phyloP scores from a whole-genome alignment of 1,140 invertebrate genomes.

The Diprion similis region DNA sequence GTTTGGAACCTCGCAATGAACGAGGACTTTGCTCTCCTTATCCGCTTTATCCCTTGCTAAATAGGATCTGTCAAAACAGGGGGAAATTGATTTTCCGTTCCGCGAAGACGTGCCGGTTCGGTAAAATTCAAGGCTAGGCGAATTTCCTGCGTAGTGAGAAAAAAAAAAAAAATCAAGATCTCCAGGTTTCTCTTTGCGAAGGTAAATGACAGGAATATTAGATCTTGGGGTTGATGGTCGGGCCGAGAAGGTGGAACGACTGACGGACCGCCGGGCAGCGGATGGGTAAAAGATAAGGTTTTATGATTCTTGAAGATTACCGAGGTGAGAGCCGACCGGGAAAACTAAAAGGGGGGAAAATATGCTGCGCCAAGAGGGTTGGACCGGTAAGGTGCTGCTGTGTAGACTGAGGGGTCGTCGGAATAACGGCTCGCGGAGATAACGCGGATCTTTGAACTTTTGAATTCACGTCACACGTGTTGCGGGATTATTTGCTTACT shows the following conservation, averaged over 20 bases:
- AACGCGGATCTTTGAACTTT: background rate
- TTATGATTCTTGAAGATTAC: background rate
- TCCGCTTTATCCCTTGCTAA: too few relatives aligned
- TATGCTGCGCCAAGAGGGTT: conserved; percentile 1
- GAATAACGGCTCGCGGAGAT: background rate
- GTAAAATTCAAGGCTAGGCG: background rate
- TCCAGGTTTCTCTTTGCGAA: background rate
- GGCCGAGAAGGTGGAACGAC: background rate
- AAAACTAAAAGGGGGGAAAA: background rate
- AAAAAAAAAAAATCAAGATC: conserved; percentile 6
- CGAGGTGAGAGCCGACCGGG: background rate
- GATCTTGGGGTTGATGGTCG: background rate
- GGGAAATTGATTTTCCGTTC: too few relatives aligned
- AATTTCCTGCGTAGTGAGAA: background rate
- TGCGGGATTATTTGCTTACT: background rate
- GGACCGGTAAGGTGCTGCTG: background rate
- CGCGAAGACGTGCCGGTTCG: too few relatives aligned
- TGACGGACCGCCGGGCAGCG: background rate
- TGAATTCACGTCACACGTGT: conserved; percentile 1
- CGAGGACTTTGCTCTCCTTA: too few relatives aligned
- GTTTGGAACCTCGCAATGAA: too few relatives aligned
- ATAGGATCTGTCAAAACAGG: too few relatives aligned
- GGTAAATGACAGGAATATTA: background rate
- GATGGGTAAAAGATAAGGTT: background rate
- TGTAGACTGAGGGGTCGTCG: background rate